Conservation (phyloP, 2,797 vertebrate species). For the Mionectes olivaceus region DNA sequence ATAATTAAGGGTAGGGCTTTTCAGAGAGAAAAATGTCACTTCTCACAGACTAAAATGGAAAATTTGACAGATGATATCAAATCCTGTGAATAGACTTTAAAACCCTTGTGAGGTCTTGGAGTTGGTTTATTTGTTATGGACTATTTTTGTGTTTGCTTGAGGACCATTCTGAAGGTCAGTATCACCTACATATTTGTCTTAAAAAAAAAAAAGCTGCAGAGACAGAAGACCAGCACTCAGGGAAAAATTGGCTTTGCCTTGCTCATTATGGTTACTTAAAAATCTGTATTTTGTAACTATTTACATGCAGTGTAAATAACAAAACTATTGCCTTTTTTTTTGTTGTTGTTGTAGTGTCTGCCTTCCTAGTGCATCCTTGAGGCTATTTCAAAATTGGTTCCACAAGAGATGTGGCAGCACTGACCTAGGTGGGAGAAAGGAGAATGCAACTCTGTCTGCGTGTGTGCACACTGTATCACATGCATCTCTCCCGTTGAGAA, state of each 20-base stretch:
- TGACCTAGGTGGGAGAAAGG: neutral
- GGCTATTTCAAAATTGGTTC: neutral
- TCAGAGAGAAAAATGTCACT: neutral
- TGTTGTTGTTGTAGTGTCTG: neutral
- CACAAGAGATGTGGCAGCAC: neutral
- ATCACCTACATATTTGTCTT: neutral
- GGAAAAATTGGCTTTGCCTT: neutral
- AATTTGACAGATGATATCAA: neutral
- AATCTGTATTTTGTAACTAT: neutral
- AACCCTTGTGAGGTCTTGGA: neutral
- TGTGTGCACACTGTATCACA: neutral
- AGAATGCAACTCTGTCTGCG: neutral
- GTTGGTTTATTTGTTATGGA: fast-evolving
- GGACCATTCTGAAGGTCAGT: neutral
- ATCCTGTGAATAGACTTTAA: neutral
- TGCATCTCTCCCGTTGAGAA: neutral
- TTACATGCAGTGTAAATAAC: neutral
- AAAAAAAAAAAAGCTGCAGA: neutral
- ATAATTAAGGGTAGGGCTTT: neutral
- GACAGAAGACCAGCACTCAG: neutral
- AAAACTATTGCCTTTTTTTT: neutral
- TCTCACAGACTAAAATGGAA: neutral
- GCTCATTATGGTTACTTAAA: neutral
- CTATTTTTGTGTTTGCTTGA: neutral
- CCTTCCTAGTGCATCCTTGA: neutral